These are phyloP conservation scores for Percina caprodes DNA, from an alignment of 2,113 vertebrate genomes.

Conservation along the genomic window DNA sequence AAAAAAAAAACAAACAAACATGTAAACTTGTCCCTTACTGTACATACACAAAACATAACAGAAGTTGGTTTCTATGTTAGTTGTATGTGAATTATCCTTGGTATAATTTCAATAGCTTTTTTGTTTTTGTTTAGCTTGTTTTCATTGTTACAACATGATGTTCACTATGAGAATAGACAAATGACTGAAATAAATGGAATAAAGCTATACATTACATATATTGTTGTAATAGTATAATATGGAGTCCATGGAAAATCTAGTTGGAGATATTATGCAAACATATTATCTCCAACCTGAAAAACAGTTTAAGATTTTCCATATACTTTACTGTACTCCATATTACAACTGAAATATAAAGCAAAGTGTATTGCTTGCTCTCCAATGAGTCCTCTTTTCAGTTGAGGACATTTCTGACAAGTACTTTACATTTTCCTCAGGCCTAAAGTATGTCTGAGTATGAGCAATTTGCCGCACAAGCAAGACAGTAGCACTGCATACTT, in stretches of 20 bases:
- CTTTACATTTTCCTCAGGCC: background rate
- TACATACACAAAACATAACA: background rate
- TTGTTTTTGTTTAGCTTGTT: too few relatives aligned
- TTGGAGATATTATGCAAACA: too few relatives aligned
- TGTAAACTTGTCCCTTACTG: background rate
- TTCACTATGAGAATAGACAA: too few relatives aligned
- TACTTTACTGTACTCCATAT: too few relatives aligned
- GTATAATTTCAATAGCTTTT: too few relatives aligned
- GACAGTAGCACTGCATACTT: background rate
- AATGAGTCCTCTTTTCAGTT: background rate
- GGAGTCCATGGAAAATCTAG: too few relatives aligned
- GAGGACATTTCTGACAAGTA: background rate
- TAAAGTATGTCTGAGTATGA: background rate
- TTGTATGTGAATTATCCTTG: too few relatives aligned
- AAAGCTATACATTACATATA: too few relatives aligned
- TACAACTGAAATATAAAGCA: background rate
- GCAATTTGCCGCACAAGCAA: background rate
- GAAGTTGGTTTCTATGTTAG: too few relatives aligned
- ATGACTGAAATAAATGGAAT: too few relatives aligned
- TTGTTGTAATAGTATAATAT: too few relatives aligned
- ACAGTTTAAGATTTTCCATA: background rate
- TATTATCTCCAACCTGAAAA: background rate
- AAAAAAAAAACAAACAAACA: background rate
- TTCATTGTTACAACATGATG: too few relatives aligned
- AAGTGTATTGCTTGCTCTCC: background rate